Conservation (phyloP, 2,888 invertebrate genomes). For the Listrodromus nycthemerus region DNA sequence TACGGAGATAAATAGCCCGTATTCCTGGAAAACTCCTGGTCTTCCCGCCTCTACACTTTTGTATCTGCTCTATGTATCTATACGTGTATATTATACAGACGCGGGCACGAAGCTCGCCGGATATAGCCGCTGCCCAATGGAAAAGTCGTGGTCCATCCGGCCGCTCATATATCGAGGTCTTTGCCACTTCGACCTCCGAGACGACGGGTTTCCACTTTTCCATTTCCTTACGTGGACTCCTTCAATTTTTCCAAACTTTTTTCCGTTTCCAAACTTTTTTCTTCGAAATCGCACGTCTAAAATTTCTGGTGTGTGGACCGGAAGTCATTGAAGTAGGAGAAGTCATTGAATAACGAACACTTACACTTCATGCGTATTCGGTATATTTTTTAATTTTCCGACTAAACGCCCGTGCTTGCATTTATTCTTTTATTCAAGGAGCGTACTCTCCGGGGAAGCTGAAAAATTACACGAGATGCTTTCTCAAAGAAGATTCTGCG, state of each 20-base stretch:
- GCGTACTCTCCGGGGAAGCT: background rate
- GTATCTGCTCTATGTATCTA: slow-evolving; percentile 20
- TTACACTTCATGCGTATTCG: no score
- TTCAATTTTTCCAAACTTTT: background rate
- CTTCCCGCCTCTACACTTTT: slow-evolving; percentile 29
- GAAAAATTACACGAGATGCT: background rate
- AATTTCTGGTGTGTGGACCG: no score
- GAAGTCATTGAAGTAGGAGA: background rate
- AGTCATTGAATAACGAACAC: background rate
- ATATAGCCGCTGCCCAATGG: slow-evolving; percentile 9
- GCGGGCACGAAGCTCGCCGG: background rate
- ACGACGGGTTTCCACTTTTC: background rate
- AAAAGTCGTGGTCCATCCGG: slow-evolving; percentile 17
- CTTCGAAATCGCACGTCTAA: no score
- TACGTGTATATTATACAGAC: slow-evolving; percentile 37
- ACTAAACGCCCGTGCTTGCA: background rate
- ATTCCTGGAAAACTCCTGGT: slow-evolving; percentile 66
- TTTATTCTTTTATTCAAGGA: background rate
- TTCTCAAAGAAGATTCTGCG: background rate
- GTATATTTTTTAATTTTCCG: background rate
- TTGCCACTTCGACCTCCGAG: slow-evolving; percentile 3
- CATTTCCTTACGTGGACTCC: background rate
- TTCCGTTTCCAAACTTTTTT: background rate
- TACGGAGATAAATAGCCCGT: slow-evolving; percentile 79
- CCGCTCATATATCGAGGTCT: background rate